phyloP scores from a whole-genome alignment of 1,140 invertebrate species.

The Anastatus disparis region DNA sequence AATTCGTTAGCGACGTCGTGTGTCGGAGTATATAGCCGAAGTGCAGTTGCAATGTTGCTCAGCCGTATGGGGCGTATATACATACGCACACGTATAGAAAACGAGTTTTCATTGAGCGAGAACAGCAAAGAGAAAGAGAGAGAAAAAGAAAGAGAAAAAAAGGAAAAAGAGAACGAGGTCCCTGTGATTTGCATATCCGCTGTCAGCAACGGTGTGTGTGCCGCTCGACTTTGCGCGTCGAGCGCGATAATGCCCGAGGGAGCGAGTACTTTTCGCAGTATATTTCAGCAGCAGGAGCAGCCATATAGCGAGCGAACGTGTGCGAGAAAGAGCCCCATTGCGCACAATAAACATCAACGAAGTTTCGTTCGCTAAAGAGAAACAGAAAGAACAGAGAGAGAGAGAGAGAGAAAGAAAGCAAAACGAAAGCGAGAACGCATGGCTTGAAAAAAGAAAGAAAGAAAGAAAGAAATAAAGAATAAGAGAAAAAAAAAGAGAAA shows the following conservation, averaged over 20 bases:
- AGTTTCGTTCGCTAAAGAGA: not conserved
- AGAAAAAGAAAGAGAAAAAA: not conserved
- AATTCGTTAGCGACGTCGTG: constrained; percentile 30
- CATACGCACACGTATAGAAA: constrained; percentile 29
- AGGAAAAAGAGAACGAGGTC: constrained; percentile 12
- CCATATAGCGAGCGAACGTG: no score
- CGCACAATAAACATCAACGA: constrained; percentile 25
- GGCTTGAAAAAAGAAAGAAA: no score
- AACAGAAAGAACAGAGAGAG: not conserved
- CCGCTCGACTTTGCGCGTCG: constrained; percentile 59
- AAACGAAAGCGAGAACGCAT: no score
- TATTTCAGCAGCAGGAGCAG: not conserved
- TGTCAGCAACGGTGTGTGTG: constrained; percentile 50
- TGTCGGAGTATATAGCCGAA: no score
- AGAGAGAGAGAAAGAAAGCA: constrained; percentile 11
- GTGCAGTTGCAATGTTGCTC: constrained; percentile 33
- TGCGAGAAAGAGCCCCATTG: not conserved
- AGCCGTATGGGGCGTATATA: constrained; percentile 10
- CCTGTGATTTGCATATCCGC: constrained; percentile 62
- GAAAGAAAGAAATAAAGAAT: no score
- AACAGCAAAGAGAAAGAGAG: constrained; percentile 28
- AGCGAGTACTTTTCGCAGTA: constrained; percentile 19
- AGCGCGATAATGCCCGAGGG: constrained; percentile 44
- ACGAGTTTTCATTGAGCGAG: constrained; percentile 57
- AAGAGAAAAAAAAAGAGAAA: no score